Conservation (phyloP, 2,888 invertebrate species). For the Macrosiphum euphorbiae region DNA sequence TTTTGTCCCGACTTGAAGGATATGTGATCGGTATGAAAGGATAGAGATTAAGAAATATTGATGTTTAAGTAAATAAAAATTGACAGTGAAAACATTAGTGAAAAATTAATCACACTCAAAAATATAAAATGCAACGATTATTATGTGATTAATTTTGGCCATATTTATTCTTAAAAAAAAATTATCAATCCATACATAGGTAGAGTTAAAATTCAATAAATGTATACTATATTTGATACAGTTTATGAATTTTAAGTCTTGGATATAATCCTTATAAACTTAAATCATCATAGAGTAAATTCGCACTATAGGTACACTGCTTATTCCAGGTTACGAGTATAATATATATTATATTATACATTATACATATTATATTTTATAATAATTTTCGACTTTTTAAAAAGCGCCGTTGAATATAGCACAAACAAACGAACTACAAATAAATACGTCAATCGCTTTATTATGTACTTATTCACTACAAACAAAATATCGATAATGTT, state of each 20-base stretch:
- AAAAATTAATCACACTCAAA: neutral
- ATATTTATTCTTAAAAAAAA: neutral
- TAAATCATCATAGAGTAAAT: neutral
- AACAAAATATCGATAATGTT: neutral
- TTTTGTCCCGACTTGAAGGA: neutral
- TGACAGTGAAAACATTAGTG: neutral
- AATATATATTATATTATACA: neutral
- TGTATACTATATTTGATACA: neutral
- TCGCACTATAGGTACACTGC: neutral
- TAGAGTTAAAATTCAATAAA: neutral
- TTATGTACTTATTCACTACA: constrained; percentile 45
- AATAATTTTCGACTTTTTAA: neutral
- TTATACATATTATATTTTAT: neutral
- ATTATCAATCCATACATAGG: too few relatives aligned
- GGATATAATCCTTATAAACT: neutral
- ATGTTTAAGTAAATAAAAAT: neutral
- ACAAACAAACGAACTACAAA: constrained; percentile 61
- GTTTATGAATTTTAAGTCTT: neutral
- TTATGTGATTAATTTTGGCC: neutral
- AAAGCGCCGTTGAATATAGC: constrained; percentile 47
- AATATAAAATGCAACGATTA: neutral
- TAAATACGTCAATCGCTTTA: constrained; percentile 56
- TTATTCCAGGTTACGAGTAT: neutral
- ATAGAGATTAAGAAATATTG: neutral
- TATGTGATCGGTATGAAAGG: neutral